Evolutionary conservation across 2,797 vertebrate species (phyloP).

Genomic region (Stomatorhinus walkeri): DNA sequence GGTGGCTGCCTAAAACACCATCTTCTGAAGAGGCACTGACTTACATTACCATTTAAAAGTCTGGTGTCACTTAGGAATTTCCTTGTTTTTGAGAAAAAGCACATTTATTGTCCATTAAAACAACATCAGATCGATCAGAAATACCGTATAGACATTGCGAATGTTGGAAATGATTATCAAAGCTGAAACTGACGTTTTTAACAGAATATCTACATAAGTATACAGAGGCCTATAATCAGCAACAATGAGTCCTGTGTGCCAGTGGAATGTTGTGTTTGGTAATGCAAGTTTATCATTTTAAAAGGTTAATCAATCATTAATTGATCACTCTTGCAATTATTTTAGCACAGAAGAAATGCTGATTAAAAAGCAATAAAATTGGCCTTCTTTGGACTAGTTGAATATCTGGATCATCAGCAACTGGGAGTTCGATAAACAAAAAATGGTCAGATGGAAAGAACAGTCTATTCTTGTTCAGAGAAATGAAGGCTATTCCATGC

Average conservation of each 20-base stretch:
- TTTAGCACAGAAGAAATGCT: background rate
- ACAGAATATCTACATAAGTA: background rate
- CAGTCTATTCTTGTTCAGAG: background rate
- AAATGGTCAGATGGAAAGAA: background rate
- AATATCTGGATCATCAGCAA: background rate
- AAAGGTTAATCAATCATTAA: background rate
- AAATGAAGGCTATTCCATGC: background rate
- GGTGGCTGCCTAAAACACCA: background rate
- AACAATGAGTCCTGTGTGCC: too few species aligned
- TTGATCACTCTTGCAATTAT: background rate
- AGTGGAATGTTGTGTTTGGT: too few species aligned
- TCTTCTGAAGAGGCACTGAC: background rate
- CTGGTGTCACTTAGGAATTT: background rate
- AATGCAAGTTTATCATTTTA: too few species aligned
- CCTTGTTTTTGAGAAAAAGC: background rate
- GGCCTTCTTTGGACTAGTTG: background rate
- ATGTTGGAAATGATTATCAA: background rate
- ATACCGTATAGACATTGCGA: background rate
- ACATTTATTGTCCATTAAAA: background rate
- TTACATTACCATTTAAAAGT: background rate
- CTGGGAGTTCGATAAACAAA: background rate
- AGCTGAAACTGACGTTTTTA: background rate
- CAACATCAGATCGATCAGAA: background rate
- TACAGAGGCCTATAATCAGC: too few species aligned
- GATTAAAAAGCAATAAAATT: background rate